A percentile compares a stretch with the other conserved stretches of the same genome.
Evolutionary conservation across 2,113 vertebrate genomes (phyloP).

Genomic region (Xyliphius kryptos): DNA sequence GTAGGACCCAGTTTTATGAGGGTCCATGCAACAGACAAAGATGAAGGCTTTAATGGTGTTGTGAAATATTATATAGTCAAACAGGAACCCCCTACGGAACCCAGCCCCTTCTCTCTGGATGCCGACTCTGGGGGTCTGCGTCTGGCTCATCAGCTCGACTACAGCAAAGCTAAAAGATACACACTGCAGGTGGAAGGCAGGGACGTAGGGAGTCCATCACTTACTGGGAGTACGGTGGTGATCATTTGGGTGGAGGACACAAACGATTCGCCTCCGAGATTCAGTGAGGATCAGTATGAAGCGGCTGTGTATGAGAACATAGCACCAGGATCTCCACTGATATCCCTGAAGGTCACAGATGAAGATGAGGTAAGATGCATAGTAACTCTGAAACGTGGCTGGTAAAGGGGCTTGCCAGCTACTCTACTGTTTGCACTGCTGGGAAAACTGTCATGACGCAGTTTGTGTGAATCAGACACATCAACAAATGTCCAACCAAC

Average conservation of each 20-base stretch:
- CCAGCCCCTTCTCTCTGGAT: conserved; percentile 47
- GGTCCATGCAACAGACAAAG: conserved; percentile 57
- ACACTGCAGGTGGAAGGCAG: conserved; percentile 56
- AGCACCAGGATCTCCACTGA: conserved; percentile 53
- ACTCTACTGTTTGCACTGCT: too few species aligned
- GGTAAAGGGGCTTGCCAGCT: too few species aligned
- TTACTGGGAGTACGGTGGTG: conserved; percentile 42
- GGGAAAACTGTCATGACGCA: too few species aligned
- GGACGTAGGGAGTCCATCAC: conserved; percentile 58
- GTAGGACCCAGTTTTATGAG: conserved; percentile 37
- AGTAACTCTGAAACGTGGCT: too few species aligned
- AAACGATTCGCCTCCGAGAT: conserved; percentile 68
- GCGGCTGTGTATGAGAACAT: conserved; percentile 62
- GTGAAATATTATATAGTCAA: conserved; percentile 55
- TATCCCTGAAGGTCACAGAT: conserved; percentile 61
- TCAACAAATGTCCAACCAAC: too few species aligned
- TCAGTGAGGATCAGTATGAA: conserved; percentile 55
- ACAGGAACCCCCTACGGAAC: conserved; percentile 48
- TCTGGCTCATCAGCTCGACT: conserved; percentile 59
- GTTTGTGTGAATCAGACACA: too few species aligned
- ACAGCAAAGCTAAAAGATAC: conserved; percentile 52
- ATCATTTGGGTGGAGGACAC: conserved; percentile 57
- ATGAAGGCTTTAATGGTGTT: conserved; percentile 51
- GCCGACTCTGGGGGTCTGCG: conserved; percentile 48
- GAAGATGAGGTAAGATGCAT: conserved; percentile 61